Evolutionary conservation across 37 sponge, comb jelly and placozoan genomes (phyloP), one percentile per base, ranked within the genome.

Genomic region (Mnemiopsis leidyi): DNA sequence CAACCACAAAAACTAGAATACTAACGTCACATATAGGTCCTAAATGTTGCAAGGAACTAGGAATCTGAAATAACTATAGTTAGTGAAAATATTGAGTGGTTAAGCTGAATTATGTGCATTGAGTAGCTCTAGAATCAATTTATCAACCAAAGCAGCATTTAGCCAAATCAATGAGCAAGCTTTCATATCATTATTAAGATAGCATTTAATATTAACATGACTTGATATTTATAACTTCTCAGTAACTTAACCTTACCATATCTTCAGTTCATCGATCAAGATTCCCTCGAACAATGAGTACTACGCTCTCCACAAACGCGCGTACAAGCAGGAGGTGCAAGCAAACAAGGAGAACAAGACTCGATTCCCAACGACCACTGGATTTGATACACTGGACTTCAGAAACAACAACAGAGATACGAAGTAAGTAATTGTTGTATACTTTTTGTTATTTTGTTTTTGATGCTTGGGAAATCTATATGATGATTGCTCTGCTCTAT

Each of bases 241-340:
- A 71, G 20, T 28, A 40, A 85, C 21, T 39, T 39, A 16, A 21
- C 90, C 90, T 37, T 36, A 16, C 0, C 39, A 40, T 40, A 29
- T 26, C 90, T n/a, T 85, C 90, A 85, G 90, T 39, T 40, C 90
- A 21, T 85, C 90, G 29, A 85, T 85, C 9, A 85, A 85, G 90
- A 85, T 85, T 33, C 90, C 90, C 90, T 32, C 90, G 23, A 85
- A 85, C 90, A 85, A 85, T 61, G 90, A 85, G 61, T 85, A 29
- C 61, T 85, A 85, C 61, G 33, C 48, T 28, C 23, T 85, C n/a
- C 90, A 85, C 61, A 28, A 33, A 85, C 90, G 36, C 18, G 61
- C 40, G n/a, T 85, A 85, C 61, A 85, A 40, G 90, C 26, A 32
- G 24, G 90, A 85, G 40, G 36, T 36, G 3, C 40, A 85, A 25